Base-by-base conservation (phyloP, 2,888 invertebrate genomes). In the Polia nebulosa region DNA sequence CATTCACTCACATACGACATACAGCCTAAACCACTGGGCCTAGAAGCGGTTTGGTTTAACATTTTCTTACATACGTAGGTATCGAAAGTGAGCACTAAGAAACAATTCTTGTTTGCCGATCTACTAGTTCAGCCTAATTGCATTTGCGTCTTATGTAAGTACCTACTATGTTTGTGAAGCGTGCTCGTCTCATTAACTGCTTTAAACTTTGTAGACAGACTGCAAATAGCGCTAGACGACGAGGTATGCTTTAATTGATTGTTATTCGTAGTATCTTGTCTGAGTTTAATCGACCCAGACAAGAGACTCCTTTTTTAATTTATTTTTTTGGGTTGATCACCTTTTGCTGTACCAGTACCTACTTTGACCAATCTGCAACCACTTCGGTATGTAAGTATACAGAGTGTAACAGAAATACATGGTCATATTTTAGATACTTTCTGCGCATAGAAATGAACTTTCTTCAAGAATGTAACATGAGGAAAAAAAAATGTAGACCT, bases 181-280 rank as follows among this genome's bases (percentile, higher is more conserved):
- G 45, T 36, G 44, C 41, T 69, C 53, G n/a, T 27, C 27, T 58
- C 52, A 75, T 57, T 55, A 76, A 9, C n/a, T 36, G 45, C 41
- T 51, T 58, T 22, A 64, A 80, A 80, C 61, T 76, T 76, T 41
- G 70, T 51, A 77, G 76, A 75, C 76, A 36, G 55, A 27, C 57
- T 64, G 32, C 39, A 58, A 77, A 77, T 76, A 77, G 76, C 45
- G 49, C 64, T 36, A 80, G 80, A 65, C 76, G 55, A 55, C 58
- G 45, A 59, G 41, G 44, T 45, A 45, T 57, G 56, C 45, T 61
- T n/a, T 45, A 41, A 57, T 60, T 63, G 52, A 60, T 57, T 68
- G 51, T 58, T 56, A 20, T 57, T 53, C 3, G 22, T 20, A 32
- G 29, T 58, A 9, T 34, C 44, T 36, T 49, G 74, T 78, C 51